Conservation (phyloP, 2,797 vertebrate genomes). For the Anisognathus igniventris region DNA sequence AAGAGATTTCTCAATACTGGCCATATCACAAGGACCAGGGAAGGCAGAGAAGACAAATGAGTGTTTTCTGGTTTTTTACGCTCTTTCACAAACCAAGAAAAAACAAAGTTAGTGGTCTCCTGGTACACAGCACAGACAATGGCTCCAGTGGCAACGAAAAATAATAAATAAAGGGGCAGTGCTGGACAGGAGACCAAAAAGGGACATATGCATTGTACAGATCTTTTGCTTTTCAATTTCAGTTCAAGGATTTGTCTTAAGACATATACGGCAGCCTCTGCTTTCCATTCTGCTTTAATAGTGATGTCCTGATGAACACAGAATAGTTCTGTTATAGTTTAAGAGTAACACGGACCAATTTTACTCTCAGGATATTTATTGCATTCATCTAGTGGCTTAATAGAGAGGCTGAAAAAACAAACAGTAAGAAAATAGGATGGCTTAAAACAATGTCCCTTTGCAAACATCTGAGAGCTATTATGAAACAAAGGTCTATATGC, state of each 20-base stretch:
- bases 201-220: not conserved
- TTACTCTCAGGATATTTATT: not conserved
- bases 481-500: not conserved
- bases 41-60: not conserved
- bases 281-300: not conserved
- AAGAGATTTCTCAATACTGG: not conserved
- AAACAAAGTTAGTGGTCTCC: not conserved
- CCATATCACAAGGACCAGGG: not conserved
- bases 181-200: not conserved
- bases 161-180: not conserved
- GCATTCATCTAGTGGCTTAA: not conserved
- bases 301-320: not conserved
- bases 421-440: not conserved
- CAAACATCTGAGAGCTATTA: not conserved
- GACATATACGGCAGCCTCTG: not conserved
- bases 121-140: not conserved
- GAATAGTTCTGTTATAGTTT: not conserved
- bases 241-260: not conserved
- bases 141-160: not conserved
- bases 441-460: not conserved
- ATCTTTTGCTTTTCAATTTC: not conserved
- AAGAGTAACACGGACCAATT: not conserved
- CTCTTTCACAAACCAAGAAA: not conserved
- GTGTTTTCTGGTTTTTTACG: not conserved
- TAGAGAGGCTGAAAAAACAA: not conserved